These are phyloP conservation scores for Pyrgilauda ruficollis DNA, from an alignment of 2,113 vertebrate species.

Conservation along the genomic window DNA sequence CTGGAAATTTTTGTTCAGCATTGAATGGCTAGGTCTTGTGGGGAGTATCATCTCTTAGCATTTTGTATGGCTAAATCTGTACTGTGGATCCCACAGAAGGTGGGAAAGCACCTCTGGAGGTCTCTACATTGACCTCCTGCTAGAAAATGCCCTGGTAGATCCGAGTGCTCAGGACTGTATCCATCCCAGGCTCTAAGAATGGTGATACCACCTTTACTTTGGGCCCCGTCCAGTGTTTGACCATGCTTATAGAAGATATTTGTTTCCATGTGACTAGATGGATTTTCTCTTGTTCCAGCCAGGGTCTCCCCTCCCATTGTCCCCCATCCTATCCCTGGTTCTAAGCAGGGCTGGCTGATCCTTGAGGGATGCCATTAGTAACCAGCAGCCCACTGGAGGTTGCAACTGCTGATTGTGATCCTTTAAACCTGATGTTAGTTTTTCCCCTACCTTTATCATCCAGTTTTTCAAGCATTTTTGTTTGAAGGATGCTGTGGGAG, in stretches of 20 bases:
- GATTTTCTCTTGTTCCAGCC: not conserved
- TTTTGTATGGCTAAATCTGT: not conserved
- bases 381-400: not conserved
- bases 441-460: not conserved
- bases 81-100: not conserved
- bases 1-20: not conserved
- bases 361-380: not conserved
- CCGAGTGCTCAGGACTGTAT: fast-evolving
- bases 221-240: not conserved
- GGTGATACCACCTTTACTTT: not conserved
- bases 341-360: not conserved
- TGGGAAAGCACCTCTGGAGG: not conserved
- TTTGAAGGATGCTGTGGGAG: not conserved
- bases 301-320: not conserved
- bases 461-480: not conserved
- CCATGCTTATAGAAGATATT: fast-evolving
- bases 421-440: not conserved
- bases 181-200: not conserved
- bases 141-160: not conserved
- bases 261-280: not conserved
- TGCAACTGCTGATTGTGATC: not conserved
- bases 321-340: not conserved
- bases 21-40: not conserved
- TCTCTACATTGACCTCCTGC: not conserved
- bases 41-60: not conserved